phyloP scores from a whole-genome alignment of 2,113 vertebrate genomes.

The Corapipo altera region DNA sequence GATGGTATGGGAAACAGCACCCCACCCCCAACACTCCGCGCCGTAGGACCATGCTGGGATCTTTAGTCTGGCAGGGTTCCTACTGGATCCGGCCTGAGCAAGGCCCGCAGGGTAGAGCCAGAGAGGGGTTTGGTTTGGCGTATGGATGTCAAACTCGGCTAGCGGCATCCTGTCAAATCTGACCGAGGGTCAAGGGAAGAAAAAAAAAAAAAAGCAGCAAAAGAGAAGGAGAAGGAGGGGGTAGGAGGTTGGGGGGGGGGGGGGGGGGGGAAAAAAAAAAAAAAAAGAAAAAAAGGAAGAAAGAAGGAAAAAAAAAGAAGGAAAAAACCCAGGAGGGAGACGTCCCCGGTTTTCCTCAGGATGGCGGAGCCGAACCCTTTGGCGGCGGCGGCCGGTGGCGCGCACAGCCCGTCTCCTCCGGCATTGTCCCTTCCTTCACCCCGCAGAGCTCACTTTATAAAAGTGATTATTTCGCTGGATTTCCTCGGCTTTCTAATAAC shows the following conservation, averaged over 20 bases:
- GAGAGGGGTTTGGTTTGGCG: neutral
- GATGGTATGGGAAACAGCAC: neutral
- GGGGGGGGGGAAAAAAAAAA: accelerated
- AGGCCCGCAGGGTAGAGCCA: neutral
- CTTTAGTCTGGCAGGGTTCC: neutral
- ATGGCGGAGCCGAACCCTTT: neutral
- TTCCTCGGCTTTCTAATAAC: constrained; percentile 49
- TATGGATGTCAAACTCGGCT: constrained; percentile 10
- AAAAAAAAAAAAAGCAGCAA: neutral
- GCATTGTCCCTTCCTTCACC: constrained; percentile 62
- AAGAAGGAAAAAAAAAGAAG: neutral
- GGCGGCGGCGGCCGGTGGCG: neutral
- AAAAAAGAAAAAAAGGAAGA: accelerated
- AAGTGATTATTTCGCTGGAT: constrained; percentile 67
- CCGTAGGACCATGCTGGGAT: neutral
- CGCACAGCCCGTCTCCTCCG: neutral
- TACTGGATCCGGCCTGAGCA: neutral
- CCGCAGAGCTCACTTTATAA: constrained; percentile 50
- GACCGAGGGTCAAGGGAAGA: neutral
- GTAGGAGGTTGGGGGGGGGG: accelerated
- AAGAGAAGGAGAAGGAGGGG: neutral
- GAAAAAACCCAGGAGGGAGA: neutral
- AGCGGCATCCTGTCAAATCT: neutral
- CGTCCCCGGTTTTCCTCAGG: neutral
- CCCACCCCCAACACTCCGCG: neutral